These are phyloP conservation scores for Tipula unca DNA, from an alignment of 2,888 invertebrate species.

Conservation along the genomic window DNA sequence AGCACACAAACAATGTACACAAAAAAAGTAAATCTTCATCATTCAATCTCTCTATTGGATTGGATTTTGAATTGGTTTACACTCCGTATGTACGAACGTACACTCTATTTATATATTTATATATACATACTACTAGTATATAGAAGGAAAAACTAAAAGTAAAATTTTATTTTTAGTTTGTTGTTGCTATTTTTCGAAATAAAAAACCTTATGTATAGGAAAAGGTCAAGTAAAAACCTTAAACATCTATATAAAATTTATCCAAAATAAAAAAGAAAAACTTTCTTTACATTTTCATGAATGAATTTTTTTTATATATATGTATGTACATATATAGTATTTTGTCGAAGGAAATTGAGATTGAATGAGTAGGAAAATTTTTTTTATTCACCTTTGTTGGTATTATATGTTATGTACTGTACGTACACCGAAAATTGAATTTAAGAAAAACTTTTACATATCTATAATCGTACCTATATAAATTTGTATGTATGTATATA, in stretches of 20 bases:
- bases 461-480: not conserved
- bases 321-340: not conserved
- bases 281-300: constrained; percentile 8
- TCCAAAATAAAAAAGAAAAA: not conserved
- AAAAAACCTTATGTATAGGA: not conserved
- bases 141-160: not conserved
- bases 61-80: not conserved
- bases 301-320: not conserved
- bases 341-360: not conserved
- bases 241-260: not conserved
- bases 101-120: not conserved
- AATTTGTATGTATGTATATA: not conserved
- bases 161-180: not conserved
- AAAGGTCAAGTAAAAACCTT: constrained; percentile 14
- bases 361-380: not conserved
- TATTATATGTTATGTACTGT: not conserved
- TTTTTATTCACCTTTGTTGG: not conserved
- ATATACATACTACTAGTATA: too few species aligned
- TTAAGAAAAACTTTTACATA: not conserved
- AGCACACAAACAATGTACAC: not conserved
- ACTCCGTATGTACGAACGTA: not conserved
- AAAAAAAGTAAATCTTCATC: constrained; percentile 9
- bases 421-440: not conserved
- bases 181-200: not conserved
- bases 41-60: not conserved